Evolutionary conservation across 2,113 vertebrate species (phyloP), one percentile per base, ranked within the genome.

Genomic region (Leptosomus discolor): DNA sequence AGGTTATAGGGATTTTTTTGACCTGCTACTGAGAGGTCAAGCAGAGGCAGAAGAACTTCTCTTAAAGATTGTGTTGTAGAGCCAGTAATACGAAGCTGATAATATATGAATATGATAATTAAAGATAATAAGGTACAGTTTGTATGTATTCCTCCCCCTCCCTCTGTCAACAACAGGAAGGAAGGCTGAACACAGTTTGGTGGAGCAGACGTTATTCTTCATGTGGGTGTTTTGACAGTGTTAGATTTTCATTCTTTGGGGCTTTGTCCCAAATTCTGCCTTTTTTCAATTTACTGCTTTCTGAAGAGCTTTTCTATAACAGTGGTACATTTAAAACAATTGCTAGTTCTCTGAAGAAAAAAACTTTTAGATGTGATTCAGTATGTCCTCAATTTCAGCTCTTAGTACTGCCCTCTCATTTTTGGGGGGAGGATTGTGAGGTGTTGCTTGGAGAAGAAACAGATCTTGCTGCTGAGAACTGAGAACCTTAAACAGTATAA

Each of bases 351-450:
- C 58, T 57, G 58, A 85, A 85, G 50, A 14, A 70, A 75, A 90
- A 90, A 61, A 9, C 0, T 4, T 18, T 32, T 53, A 15, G 3
- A 1, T 80, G 29, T 41, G 29, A 41, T 92, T 89, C 50, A 39
- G 21, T 65, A 16, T 48, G 23, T 76, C 6, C 65, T 77, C 79
- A 48, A 9, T 91, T 92, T 92, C n/a, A 65, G 45, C 22, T 91
- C 6, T 41, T 18, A 21, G 12, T 84, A 74, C 65, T 85, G 20
- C 50, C n/a, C 11, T 51, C 41, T 77, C 61, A 20, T 48, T 74
- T 88, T 77, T 37, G 10, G 34, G 2, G 21, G 9, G 37, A 9
- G 24, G 5, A 4, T 70, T 90, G 36, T 0, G 1, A 69, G 36
- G n/a, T 80, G 6, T 19, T 88, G 34, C 9, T 27, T 68, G 11